Evolutionary conservation across 2,113 vertebrate species (phyloP).

Genomic region (Callithrix jacchus): DNA sequence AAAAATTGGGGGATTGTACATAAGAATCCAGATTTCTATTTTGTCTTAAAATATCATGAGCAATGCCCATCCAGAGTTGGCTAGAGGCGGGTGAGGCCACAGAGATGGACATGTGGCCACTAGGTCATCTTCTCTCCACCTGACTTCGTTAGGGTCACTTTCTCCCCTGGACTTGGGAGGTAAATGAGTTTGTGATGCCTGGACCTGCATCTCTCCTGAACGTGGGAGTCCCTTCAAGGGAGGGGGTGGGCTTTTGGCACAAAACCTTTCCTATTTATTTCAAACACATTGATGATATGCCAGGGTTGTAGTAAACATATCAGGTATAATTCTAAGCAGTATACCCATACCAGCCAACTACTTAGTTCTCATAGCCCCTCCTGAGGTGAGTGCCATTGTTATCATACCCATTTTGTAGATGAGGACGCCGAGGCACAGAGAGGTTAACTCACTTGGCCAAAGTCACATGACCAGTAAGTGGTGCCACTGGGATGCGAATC

Average conservation of each 20-base stretch:
- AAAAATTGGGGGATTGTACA: slow-evolving; percentile 3
- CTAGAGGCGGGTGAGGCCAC: not conserved
- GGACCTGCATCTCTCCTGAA: not conserved
- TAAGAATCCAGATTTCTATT: slow-evolving; percentile 44
- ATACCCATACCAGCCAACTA: fast-evolving
- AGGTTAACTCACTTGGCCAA: not conserved
- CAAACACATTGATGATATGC: not conserved
- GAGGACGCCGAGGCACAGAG: not conserved
- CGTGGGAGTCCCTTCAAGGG: not conserved
- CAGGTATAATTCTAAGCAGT: not conserved
- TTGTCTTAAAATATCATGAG: slow-evolving; percentile 3
- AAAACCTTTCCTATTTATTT: not conserved
- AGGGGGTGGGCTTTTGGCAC: not conserved
- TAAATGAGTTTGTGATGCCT: not conserved
- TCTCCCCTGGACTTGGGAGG: not conserved
- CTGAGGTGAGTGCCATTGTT: fast-evolving
- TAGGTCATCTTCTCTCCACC: too few relatives aligned
- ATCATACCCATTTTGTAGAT: too few relatives aligned
- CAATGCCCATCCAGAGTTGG: not conserved
- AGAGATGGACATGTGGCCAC: not conserved
- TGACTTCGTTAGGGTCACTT: not conserved
- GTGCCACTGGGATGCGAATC: not conserved
- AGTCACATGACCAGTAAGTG: not conserved
- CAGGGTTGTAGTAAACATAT: not conserved
- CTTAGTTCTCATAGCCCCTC: not conserved